phyloP scores from a whole-genome alignment of 92 coral and sea anemone species.

The Epizoanthus fatuus region DNA sequence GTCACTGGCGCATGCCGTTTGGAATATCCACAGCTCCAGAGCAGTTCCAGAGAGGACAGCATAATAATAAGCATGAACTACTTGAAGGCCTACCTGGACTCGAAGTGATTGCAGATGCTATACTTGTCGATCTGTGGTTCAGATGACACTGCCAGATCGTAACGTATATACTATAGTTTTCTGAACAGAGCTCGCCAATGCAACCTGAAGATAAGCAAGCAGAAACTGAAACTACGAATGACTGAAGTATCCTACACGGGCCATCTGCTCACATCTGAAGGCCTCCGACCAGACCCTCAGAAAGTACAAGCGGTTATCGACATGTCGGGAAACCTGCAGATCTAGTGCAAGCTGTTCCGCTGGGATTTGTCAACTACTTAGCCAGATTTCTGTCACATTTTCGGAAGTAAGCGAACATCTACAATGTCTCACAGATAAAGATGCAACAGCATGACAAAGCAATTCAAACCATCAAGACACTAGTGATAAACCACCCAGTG shows the following conservation, averaged over 20 bases:
- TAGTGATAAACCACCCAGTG: not conserved
- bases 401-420: conserved; percentile 39
- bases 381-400: conserved; percentile 47
- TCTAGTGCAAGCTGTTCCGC: conserved; percentile 44
- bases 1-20: not conserved
- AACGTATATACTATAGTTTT: conserved; percentile 24
- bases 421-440: conserved; percentile 46
- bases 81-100: conserved; percentile 19
- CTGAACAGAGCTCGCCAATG: conserved; percentile 29
- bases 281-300: conserved; percentile 43
- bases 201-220: conserved; percentile 50
- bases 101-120: conserved; percentile 41
- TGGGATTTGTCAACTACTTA: conserved; percentile 45
- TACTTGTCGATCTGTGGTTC: conserved; percentile 22
- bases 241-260: conserved; percentile 41
- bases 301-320: conserved; percentile 51
- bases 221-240: conserved; percentile 34
- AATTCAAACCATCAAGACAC: conserved; percentile 5
- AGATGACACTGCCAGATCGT: conserved; percentile 26
- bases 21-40: conserved; percentile 39
- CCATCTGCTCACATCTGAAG: conserved; percentile 34
- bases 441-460: conserved; percentile 27
- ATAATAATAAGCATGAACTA: not conserved
- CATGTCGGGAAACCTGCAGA: conserved; percentile 38
- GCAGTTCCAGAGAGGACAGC: conserved; percentile 5